Evolutionary conservation across 2,113 vertebrate genomes (phyloP).

Genomic region (Ctenodactylus gundi): DNA sequence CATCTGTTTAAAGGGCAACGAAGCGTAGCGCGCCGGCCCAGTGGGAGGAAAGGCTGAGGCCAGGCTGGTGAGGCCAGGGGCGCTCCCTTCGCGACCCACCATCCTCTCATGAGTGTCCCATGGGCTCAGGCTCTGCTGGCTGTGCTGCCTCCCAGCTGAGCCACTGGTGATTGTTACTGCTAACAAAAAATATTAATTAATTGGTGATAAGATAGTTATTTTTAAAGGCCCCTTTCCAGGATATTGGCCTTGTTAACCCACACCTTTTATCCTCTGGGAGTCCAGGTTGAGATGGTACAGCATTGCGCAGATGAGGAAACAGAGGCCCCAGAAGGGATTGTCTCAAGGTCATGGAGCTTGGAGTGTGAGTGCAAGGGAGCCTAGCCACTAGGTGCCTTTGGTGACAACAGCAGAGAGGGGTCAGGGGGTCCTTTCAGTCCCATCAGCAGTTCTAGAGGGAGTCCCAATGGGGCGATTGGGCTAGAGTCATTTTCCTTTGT

Average conservation of each 20-base stretch:
- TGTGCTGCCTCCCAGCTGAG: background rate
- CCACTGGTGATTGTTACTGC: background rate
- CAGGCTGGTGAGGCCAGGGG: background rate
- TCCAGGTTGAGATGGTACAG: background rate
- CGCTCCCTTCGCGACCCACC: background rate
- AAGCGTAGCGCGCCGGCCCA: constrained; percentile 58
- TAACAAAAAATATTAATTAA: constrained; percentile 39
- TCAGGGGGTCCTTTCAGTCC: background rate
- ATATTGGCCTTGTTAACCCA: background rate
- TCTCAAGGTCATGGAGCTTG: constrained; percentile 19
- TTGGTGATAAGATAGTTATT: constrained; percentile 37
- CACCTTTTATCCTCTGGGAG: background rate
- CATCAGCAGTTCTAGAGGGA: background rate
- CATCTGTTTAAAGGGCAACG: constrained; percentile 63
- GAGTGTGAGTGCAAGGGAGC: background rate
- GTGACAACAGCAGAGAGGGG: too few relatives aligned
- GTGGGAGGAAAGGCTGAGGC: constrained; percentile 22
- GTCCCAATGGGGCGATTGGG: background rate
- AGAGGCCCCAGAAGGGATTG: constrained; percentile 35
- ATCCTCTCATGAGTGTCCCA: background rate
- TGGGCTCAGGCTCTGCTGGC: background rate
- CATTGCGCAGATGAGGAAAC: constrained; percentile 35
- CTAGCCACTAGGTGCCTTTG: background rate
- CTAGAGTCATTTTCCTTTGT: background rate
- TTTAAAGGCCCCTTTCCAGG: background rate